phyloP scores from a whole-genome alignment of 1,140 invertebrate species.

The Drosophila virilis region DNA sequence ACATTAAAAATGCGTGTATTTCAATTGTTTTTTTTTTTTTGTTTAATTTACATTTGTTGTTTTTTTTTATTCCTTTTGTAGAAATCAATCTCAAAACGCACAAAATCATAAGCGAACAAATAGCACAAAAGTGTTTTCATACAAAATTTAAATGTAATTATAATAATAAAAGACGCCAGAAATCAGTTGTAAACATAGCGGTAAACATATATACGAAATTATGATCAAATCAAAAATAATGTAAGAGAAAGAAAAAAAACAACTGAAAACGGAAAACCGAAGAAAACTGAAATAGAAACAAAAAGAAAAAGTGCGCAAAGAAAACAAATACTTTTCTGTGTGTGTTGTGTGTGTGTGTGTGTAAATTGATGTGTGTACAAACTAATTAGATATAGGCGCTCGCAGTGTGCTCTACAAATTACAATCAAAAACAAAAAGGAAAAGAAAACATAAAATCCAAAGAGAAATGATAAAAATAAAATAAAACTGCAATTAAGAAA shows the following conservation, averaged over 20 bases:
- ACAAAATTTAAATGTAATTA: conserved; percentile 35
- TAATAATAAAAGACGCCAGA: conserved; percentile 39
- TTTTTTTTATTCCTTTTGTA: conserved; percentile 58
- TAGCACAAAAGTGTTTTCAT: conserved; percentile 61
- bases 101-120: conserved; percentile 71
- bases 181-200: conserved; percentile 8
- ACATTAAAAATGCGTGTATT: conserved; percentile 59
- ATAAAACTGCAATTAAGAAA: conserved; percentile 15
- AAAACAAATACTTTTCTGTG: conserved; percentile 45
- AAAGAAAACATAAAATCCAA: conserved; percentile 5
- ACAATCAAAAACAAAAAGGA: conserved; percentile 2
- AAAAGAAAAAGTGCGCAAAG: conserved; percentile 37
- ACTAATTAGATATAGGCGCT: conserved; percentile 29
- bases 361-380: conserved; percentile 20
- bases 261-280: conserved; percentile 3
- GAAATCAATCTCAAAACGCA: conserved; percentile 79
- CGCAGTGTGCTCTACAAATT: conserved; percentile 8
- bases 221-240: conserved; percentile 12
- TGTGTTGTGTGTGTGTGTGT: conserved; percentile 7
- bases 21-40: conserved; percentile 37
- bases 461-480: not conserved
- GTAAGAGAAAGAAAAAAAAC: conserved; percentile 8
- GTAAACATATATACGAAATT: conserved; percentile 22
- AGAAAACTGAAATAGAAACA: conserved; percentile 6
- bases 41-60: conserved; percentile 70